phyloP scores from a whole-genome alignment of 2,797 vertebrate species.

The Onychomys torridus region DNA sequence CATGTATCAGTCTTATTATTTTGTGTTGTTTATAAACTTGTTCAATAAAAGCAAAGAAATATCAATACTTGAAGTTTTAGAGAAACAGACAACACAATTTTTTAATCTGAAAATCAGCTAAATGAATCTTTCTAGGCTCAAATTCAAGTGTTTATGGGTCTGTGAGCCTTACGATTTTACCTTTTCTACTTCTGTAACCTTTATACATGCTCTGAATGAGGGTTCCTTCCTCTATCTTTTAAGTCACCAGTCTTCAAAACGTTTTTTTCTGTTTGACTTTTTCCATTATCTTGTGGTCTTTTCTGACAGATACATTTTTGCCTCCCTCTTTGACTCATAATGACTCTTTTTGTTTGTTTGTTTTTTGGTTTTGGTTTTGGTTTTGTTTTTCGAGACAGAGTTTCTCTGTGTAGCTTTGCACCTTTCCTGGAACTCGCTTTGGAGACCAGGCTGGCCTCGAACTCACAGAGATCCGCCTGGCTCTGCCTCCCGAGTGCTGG shows the following conservation, averaged over 20 bases:
- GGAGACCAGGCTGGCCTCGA: no score
- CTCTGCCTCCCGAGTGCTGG: no score
- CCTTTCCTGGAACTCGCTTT: no score
- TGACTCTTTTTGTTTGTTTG: no score
- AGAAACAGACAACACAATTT: not conserved
- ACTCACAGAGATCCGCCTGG: no score
- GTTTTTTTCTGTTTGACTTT: not conserved
- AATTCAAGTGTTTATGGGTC: not conserved
- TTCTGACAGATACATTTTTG: not conserved
- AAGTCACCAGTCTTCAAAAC: not conserved
- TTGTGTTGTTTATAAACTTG: not conserved
- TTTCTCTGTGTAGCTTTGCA: no score
- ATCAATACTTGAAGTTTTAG: not conserved
- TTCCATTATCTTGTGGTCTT: not conserved
- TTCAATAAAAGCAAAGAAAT: constrained; percentile 5
- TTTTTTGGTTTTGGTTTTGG: no score
- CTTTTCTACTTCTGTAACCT: not conserved
- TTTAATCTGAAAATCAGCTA: not conserved
- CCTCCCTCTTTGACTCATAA: not conserved
- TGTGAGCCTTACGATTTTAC: not conserved
- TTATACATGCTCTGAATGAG: not conserved
- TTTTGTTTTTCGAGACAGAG: no score
- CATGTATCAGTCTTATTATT: not conserved
- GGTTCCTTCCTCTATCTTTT: not conserved
- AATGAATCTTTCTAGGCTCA: not conserved